phyloP scores from a whole-genome alignment of 1,140 invertebrate species.

The Aphaenogaster ashmeadi region DNA sequence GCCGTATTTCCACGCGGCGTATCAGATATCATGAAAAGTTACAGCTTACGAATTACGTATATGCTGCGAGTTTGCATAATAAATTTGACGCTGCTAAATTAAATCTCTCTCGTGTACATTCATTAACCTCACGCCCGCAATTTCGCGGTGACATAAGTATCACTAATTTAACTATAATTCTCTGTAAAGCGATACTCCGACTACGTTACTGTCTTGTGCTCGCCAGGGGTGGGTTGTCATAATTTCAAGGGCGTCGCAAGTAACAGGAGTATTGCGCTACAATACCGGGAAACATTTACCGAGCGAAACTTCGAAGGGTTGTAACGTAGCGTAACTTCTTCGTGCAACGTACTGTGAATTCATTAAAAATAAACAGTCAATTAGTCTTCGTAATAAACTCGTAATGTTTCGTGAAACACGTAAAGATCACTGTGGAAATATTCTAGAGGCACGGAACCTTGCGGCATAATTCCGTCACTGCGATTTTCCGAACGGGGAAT shows the following conservation, averaged over 20 bases:
- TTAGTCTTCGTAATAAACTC: background rate
- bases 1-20: background rate
- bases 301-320: background rate
- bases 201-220: conserved; percentile 28
- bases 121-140: background rate
- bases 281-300: background rate
- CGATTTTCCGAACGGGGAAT: conserved; percentile 18
- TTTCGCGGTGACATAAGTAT: background rate
- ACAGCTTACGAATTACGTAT: background rate
- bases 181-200: background rate
- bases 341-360: background rate
- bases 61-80: background rate
- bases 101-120: no score
- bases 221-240: background rate
- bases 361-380: background rate
- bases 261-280: background rate
- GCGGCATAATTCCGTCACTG: conserved; percentile 46
- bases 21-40: background rate
- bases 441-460: background rate
- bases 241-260: conserved; percentile 11
- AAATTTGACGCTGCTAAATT: background rate
- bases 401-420: background rate
- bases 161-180: conserved; percentile 21
- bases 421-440: background rate
- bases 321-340: background rate